Percentiles rank a stretch among this genome's conserved stretches.
These are phyloP conservation scores for Pelmatolapia mariae DNA, from an alignment of 2,113 vertebrate genomes.

Conservation along the genomic window DNA sequence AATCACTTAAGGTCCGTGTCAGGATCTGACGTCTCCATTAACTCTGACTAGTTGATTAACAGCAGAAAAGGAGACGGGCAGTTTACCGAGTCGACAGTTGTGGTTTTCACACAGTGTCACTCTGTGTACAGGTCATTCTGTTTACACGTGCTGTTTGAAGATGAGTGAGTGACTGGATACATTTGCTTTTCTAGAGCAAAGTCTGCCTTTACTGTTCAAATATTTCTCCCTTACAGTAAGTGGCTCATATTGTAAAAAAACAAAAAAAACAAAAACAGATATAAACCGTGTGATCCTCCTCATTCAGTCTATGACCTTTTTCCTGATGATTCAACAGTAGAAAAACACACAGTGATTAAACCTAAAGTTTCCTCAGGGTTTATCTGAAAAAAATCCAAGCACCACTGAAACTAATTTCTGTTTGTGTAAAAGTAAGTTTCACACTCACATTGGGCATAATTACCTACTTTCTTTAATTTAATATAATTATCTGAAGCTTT, in stretches of 20 bases:
- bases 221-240: not conserved
- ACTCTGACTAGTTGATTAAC: conserved; percentile 57
- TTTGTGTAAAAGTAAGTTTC: conserved; percentile 13
- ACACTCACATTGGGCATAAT: conserved; percentile 23
- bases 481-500: conserved; percentile 15
- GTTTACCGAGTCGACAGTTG: conserved; percentile 39
- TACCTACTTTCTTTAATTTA: conserved; percentile 33
- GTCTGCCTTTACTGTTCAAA: not conserved
- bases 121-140: conserved; percentile 29
- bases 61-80: conserved; percentile 32
- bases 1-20: conserved; percentile 23
- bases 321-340: not conserved
- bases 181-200: not conserved
- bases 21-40: conserved; percentile 47
- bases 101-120: conserved; percentile 39
- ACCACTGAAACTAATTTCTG: not conserved
- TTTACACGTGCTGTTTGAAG: not conserved
- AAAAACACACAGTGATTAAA: not conserved
- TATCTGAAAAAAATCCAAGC: not conserved
- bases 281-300: not conserved
- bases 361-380: not conserved
- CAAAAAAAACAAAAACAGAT: not conserved
- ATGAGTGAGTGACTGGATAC: not conserved
- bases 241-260: not conserved
- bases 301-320: not conserved